phyloP scores from a whole-genome alignment of 2,113 vertebrate genomes.

The Genyomyrus donnyi region DNA sequence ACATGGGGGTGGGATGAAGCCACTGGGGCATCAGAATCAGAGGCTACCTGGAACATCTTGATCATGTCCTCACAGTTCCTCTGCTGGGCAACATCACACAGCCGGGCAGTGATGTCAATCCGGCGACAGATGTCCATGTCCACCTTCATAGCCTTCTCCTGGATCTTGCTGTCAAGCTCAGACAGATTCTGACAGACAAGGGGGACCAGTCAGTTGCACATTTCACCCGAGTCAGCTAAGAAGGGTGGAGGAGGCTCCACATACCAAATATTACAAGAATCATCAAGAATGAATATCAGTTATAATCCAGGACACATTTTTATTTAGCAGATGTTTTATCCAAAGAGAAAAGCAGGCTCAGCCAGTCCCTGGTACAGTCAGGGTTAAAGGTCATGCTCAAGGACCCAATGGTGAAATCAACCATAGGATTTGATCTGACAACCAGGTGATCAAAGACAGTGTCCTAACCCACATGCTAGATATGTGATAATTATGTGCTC shows the following conservation, averaged over 20 bases:
- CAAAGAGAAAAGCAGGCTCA: neutral
- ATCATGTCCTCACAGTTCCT: conserved; percentile 94
- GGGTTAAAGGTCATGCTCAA: neutral
- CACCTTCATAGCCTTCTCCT: conserved; percentile 98
- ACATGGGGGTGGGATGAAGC: neutral
- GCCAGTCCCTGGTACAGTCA: neutral
- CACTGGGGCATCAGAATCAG: conserved; percentile 16
- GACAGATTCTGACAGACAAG: conserved; percentile 71
- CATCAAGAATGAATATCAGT: neutral
- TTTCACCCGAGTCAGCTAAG: neutral
- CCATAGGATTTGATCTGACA: neutral
- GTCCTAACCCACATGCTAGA: neutral
- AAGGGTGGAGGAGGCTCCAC: neutral
- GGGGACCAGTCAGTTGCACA: neutral
- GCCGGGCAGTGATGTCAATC: conserved; percentile 92
- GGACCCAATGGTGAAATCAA: neutral
- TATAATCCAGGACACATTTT: neutral
- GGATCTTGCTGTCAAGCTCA: conserved; percentile 92
- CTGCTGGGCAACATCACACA: conserved; percentile 93
- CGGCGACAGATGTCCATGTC: conserved; percentile 98
- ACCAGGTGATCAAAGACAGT: neutral
- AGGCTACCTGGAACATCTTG: conserved; percentile 86
- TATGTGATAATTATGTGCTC: neutral
- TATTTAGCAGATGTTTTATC: neutral
- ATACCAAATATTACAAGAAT: neutral